Base-by-base conservation (phyloP, 2,113 vertebrate genomes). In the Benitochromis conjunctus region DNA sequence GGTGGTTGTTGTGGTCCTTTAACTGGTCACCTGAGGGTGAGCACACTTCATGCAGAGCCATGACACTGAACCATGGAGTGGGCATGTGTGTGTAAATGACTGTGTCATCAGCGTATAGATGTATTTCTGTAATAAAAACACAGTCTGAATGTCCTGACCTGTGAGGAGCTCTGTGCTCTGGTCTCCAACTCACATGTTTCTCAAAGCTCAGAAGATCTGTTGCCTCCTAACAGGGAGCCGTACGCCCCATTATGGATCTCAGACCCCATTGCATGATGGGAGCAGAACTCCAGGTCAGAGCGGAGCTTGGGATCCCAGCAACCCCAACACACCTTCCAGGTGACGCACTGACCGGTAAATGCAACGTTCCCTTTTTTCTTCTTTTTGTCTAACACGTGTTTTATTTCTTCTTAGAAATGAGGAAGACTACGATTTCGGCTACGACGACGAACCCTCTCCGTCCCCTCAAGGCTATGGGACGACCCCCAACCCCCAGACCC, bases 241-340 rank as follows among this genome's bases (percentile, higher is more conserved):
- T 1, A 99, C 98, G 1, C 98, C 98, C 1, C 98, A 99, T 83
- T 98, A 98, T 0, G 98, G 98, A 89, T 99, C 98, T 0, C 98
- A 98, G 93, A 98, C 98, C 0, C 98, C 98, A 0, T 86, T 98
- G 90, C 98, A 99, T 21, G 98, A 98, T 19, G 98, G 98, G 78
- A 99, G 98, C 95, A 96, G 98, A 81, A 99, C 98, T 0, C 98
- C 98, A 0, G 98, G 98, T 3, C 98, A 99, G 94, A 99, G 98
- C 5, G 98, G 98, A 0, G 98, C 98, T 6, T 99, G 98, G 98
- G 98, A 98, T 91, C 98, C 98, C 64, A 98, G 96, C 89, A 99
- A 98, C 93, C 97, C 98, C 88, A 98, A 99, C 94, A 98, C 98
- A 0, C 98, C 98, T 0, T 98, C 98, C 82, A 96, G 98, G 98